These are phyloP conservation scores for Gobionotothen gibberifrons DNA, from an alignment of 2,797 vertebrate species.

Conservation along the genomic window DNA sequence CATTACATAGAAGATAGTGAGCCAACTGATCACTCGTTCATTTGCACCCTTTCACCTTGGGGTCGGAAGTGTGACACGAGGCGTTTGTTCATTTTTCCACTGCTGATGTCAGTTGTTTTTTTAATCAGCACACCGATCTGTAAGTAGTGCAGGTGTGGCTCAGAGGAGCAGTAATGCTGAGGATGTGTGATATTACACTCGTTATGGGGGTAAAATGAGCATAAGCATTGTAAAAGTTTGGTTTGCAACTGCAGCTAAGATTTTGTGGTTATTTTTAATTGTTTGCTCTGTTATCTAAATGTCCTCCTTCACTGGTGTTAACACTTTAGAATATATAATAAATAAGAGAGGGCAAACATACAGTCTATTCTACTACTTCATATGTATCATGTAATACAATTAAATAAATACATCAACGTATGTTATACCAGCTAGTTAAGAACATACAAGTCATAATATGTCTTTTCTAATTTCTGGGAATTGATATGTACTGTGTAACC, in stretches of 20 bases:
- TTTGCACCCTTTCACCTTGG: constrained; percentile 82
- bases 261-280: constrained; percentile 6
- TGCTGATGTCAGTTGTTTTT: constrained; percentile 81
- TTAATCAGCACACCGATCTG: constrained; percentile 75
- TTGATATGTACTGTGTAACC: no score
- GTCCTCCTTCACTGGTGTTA: neutral
- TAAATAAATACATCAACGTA: no score
- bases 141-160: constrained; percentile 80
- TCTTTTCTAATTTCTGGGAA: no score
- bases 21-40: constrained; percentile 78
- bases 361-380: neutral
- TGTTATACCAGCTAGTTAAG: no score
- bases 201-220: constrained; percentile 55
- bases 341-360: neutral
- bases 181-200: constrained; percentile 74
- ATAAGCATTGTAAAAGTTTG: constrained; percentile 47
- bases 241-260: constrained; percentile 15
- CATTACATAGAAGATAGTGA: constrained; percentile 62
- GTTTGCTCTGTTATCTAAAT: neutral
- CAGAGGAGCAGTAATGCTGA: constrained; percentile 72
- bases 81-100: constrained; percentile 80
- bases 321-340: neutral
- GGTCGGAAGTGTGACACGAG: constrained; percentile 79
- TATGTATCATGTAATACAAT: neutral
- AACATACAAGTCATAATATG: no score